A percentile compares a stretch with the other conserved stretches of the same genome.
These are phyloP conservation scores for Cavia porcellus DNA, from an alignment of 2,113 vertebrate species.

Conservation along the genomic window DNA sequence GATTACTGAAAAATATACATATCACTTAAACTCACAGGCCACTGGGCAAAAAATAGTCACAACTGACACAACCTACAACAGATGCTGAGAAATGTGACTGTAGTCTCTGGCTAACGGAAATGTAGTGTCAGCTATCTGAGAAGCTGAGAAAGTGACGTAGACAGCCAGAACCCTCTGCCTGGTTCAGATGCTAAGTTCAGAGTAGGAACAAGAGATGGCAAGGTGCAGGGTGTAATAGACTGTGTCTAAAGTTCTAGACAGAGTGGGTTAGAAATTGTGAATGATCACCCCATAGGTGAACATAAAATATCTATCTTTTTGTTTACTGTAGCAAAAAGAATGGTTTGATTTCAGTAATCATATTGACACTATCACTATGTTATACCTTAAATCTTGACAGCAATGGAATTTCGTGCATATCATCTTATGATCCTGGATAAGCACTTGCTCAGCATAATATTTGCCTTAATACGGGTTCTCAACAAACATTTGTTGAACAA, in stretches of 20 bases:
- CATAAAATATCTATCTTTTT: background rate
- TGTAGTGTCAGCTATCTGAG: too few species aligned
- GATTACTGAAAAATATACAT: background rate
- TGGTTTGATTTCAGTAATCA: background rate
- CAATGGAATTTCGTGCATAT: background rate
- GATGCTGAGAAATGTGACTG: background rate
- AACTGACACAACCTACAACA: background rate
- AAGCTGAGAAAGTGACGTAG: background rate
- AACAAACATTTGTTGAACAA: slow-evolving; percentile 62
- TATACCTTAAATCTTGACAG: background rate
- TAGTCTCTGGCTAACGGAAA: too few species aligned
- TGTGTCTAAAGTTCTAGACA: background rate
- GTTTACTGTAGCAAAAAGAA: background rate
- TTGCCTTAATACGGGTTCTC: slow-evolving; percentile 22
- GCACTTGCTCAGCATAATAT: background rate
- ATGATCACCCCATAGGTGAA: background rate
- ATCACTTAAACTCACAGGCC: background rate
- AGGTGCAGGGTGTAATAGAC: background rate
- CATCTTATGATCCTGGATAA: background rate
- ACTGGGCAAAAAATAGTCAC: background rate
- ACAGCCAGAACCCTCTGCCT: background rate
- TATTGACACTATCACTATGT: background rate
- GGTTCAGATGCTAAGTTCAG: background rate
- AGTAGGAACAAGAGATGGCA: background rate
- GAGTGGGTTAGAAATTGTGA: background rate